phyloP scores from a whole-genome alignment of 2,797 vertebrate species.

The Todus mexicanus region DNA sequence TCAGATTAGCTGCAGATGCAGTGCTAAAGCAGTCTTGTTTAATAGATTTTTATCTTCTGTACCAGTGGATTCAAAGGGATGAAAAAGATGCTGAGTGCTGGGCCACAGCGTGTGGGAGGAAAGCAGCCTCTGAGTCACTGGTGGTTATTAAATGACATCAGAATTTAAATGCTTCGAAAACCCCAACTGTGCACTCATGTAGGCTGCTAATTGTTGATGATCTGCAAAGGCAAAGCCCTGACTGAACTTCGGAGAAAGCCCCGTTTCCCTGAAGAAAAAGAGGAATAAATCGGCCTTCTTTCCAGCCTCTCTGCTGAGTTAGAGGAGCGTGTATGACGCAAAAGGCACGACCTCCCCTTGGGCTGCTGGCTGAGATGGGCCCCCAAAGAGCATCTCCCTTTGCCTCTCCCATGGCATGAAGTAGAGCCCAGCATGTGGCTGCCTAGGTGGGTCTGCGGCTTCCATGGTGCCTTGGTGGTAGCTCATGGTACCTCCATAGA shows the following conservation, averaged over 20 bases:
- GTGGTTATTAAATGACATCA: not conserved
- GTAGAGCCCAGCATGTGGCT: accelerated
- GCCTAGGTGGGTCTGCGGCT: not conserved
- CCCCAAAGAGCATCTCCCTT: not conserved
- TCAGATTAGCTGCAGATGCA: not conserved
- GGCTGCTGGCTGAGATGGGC: not conserved
- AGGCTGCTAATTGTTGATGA: not conserved
- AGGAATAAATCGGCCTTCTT: not conserved
- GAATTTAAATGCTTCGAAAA: constrained; percentile 8
- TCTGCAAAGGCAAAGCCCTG: not conserved
- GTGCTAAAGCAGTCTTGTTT: not conserved
- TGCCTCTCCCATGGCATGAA: not conserved
- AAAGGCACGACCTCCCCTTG: not conserved
- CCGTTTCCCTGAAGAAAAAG: not conserved
- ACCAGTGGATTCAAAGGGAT: not conserved
- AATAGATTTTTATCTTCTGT: not conserved
- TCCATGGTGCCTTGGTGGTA: accelerated
- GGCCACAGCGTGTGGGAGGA: not conserved
- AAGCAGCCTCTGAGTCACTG: constrained; percentile 21
- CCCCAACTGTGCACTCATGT: not conserved
- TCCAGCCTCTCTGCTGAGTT: not conserved
- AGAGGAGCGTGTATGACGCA: accelerated
- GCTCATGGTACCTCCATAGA: not conserved
- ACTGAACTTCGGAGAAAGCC: not conserved
- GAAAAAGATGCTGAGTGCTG: not conserved